Conservation (phyloP, 2,888 invertebrate genomes). For the Drosophila barbarae region DNA sequence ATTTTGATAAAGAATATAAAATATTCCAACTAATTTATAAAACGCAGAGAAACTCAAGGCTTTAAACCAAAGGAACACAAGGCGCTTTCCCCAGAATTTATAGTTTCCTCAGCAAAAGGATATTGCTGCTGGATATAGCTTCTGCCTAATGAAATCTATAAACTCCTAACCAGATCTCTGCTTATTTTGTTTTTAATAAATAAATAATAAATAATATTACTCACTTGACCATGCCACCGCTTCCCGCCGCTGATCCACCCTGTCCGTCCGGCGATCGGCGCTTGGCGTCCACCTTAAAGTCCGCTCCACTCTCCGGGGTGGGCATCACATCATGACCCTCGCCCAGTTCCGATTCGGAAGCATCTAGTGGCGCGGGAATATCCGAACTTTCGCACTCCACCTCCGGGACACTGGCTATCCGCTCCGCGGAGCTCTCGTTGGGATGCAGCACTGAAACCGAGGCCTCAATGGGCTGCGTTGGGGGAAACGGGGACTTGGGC, state of each 20-base stretch:
- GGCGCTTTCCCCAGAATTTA: too few species aligned
- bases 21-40: too few species aligned
- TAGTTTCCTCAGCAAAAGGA: background rate
- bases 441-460: slow-evolving; percentile 77
- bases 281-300: slow-evolving; percentile 69
- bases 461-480: slow-evolving; percentile 78
- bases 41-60: too few species aligned
- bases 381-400: slow-evolving; percentile 84
- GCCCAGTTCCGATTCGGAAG: slow-evolving; percentile 27
- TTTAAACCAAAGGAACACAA: too few species aligned
- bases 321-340: slow-evolving; percentile 38
- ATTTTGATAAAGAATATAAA: too few species aligned
- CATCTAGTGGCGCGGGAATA: slow-evolving; percentile 63
- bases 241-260: slow-evolving; percentile 73
- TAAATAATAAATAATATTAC: slow-evolving; percentile 3
- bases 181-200: too few species aligned
- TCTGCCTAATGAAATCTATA: background rate
- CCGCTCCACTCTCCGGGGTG: slow-evolving; percentile 46
- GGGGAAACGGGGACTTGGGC: slow-evolving; percentile 73
- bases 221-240: slow-evolving; percentile 54
- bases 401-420: slow-evolving; percentile 82
- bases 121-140: background rate
- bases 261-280: slow-evolving; percentile 76
- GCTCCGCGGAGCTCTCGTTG: slow-evolving; percentile 59
- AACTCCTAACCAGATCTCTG: background rate